Conservation (phyloP, 2,797 vertebrate genomes). For the Anomalospiza imberbis region DNA sequence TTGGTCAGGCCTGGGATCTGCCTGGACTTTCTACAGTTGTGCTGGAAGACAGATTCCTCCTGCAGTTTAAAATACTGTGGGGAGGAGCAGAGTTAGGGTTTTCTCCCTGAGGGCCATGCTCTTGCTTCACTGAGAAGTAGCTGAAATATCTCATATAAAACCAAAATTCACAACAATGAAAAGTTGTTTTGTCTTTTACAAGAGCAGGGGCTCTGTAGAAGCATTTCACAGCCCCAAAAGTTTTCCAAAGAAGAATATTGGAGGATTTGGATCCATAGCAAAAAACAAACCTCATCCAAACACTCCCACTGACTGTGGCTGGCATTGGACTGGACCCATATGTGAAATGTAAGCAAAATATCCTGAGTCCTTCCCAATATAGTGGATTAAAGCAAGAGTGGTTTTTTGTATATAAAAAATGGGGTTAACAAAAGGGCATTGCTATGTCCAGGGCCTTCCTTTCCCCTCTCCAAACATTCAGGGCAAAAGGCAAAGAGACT, state of each 20-base stretch:
- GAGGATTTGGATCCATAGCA: not conserved
- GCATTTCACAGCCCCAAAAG: not conserved
- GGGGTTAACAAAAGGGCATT: not conserved
- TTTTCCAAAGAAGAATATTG: not conserved
- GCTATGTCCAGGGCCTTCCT: not conserved
- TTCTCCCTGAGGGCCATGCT: not conserved
- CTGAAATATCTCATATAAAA: not conserved
- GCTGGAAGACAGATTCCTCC: not conserved
- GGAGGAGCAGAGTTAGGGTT: not conserved
- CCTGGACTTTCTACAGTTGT: not conserved
- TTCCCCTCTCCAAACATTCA: not conserved
- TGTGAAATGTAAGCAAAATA: not conserved
- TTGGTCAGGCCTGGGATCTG: conserved; percentile 7
- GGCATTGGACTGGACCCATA: not conserved
- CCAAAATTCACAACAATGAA: not conserved
- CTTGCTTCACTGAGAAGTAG: not conserved
- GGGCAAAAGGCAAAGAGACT: not conserved
- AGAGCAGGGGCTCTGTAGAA: not conserved
- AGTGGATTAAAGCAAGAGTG: not conserved
- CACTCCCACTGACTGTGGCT: not conserved
- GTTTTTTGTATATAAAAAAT: not conserved
- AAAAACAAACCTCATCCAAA: not conserved
- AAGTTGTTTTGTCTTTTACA: not conserved
- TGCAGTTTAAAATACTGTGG: not conserved
- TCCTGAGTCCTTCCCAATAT: not conserved